Percentiles rank a stretch among this genome's conserved stretches.
Evolutionary conservation across 2,797 vertebrate species (phyloP).

Genomic region (Aeoliscus strigatus): DNA sequence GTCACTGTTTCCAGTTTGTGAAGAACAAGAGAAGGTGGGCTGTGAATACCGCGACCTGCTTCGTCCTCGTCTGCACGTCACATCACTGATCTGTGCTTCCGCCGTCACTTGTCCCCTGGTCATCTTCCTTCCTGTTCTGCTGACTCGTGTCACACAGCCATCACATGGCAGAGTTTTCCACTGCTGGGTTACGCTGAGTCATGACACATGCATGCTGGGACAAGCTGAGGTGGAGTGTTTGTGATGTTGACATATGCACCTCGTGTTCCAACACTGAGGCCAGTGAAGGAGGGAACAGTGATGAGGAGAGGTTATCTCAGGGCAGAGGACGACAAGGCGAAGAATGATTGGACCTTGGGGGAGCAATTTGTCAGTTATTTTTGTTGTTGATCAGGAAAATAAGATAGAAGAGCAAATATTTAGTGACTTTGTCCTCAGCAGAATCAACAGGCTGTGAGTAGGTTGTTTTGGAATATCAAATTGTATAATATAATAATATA

Average conservation of each 20-base stretch:
- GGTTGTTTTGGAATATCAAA: too few relatives aligned
- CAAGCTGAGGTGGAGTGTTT: constrained; percentile 42
- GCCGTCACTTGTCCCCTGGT: constrained; percentile 17
- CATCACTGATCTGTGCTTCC: constrained; percentile 10
- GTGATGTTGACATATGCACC: constrained; percentile 54
- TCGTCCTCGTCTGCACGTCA: too few relatives aligned
- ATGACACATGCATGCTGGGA: constrained; percentile 58
- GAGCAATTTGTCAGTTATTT: too few relatives aligned
- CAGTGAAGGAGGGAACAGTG: constrained; percentile 19
- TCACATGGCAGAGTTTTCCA: constrained; percentile 44
- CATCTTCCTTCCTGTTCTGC: constrained; percentile 30
- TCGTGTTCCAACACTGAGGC: constrained; percentile 9
- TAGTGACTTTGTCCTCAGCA: too few relatives aligned
- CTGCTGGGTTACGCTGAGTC: constrained; percentile 46
- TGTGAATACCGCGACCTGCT: background rate
- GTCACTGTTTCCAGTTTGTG: constrained; percentile 19
- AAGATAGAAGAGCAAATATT: too few relatives aligned
- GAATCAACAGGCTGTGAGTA: too few relatives aligned
- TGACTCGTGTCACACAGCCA: constrained; percentile 20
- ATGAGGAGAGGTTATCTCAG: constrained; percentile 41
- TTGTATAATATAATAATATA: too few relatives aligned
- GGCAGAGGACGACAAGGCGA: constrained; percentile 17
- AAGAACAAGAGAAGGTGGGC: constrained; percentile 1
- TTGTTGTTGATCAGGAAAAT: too few relatives aligned
- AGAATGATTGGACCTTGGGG: too few relatives aligned